A percentile compares a stretch with the other conserved stretches of the same genome.
phyloP scores from a whole-genome alignment of 37 sponge, comb jelly and placozoan species.

The Cliona cf. orientalis region DNA sequence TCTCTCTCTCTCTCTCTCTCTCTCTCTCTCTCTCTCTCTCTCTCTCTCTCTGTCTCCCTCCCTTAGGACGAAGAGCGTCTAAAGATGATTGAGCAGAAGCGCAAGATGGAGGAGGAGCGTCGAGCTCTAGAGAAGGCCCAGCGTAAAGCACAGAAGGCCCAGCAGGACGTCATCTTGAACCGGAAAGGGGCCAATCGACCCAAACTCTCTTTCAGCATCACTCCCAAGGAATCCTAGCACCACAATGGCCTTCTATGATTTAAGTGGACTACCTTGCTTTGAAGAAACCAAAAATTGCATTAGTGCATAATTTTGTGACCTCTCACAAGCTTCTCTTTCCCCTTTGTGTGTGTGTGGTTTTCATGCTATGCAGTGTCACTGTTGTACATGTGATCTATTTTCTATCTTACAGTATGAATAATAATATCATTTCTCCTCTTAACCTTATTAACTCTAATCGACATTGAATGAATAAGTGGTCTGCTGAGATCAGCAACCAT shows the following conservation, averaged over 20 bases:
- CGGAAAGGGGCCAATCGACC: slow-evolving; percentile 72
- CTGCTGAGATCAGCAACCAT: too few species aligned
- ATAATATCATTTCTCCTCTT: too few species aligned
- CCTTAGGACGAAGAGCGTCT: slow-evolving; percentile 88
- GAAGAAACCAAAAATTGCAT: neutral
- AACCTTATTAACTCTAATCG: too few species aligned
- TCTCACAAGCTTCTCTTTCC: neutral
- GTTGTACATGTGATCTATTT: too few species aligned
- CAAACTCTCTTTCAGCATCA: slow-evolving; percentile 75
- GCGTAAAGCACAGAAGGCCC: slow-evolving; percentile 47
- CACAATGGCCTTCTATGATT: too few species aligned
- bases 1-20: neutral
- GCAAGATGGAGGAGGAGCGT: slow-evolving; percentile 84
- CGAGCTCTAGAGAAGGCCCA: slow-evolving; percentile 68
- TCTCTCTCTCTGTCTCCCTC: neutral
- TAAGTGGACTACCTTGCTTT: neutral
- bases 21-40: neutral
- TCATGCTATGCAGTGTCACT: neutral
- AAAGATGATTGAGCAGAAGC: slow-evolving; percentile 75
- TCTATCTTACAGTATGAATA: too few species aligned
- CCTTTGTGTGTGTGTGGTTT: neutral
- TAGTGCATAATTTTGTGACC: neutral
- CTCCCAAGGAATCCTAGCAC: slow-evolving; percentile 45
- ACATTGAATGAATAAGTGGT: too few species aligned
- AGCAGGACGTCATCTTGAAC: slow-evolving; percentile 83